Percentiles rank a stretch among this genome's conserved stretches.
Evolutionary conservation across 2,113 vertebrate species (phyloP).

Genomic region (Osmerus mordax): DNA sequence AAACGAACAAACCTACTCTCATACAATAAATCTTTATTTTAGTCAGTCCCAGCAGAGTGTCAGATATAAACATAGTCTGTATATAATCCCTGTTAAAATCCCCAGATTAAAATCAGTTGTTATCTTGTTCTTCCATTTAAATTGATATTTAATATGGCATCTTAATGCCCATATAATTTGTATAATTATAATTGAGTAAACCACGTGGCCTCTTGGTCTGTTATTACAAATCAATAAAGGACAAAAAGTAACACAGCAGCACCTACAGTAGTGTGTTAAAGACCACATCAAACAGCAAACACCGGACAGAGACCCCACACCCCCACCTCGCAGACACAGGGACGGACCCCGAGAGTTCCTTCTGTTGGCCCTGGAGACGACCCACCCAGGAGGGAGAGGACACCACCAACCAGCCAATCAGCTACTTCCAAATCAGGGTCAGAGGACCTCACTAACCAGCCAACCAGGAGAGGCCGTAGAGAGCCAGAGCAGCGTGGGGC

Average conservation of each 20-base stretch:
- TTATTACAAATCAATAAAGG: slow-evolving; percentile 66
- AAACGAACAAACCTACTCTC: slow-evolving; percentile 4
- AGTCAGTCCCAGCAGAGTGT: no score
- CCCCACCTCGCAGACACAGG: slow-evolving; percentile 5
- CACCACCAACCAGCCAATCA: no score
- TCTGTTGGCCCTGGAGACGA: slow-evolving; percentile 26
- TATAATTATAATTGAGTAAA: not conserved
- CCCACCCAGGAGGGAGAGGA: no score
- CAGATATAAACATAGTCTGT: no score
- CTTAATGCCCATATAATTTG: no score
- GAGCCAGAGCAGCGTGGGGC: not conserved
- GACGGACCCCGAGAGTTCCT: slow-evolving; percentile 32
- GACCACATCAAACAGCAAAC: slow-evolving; percentile 44
- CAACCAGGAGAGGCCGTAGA: not conserved
- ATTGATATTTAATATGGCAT: no score
- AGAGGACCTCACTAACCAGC: slow-evolving; percentile 12
- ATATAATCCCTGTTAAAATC: no score
- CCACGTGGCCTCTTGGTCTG: slow-evolving; percentile 65
- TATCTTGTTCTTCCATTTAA: no score
- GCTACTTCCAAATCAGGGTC: no score
- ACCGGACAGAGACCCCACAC: slow-evolving; percentile 38
- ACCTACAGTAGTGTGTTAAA: slow-evolving; percentile 62
- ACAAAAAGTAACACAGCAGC: slow-evolving; percentile 48
- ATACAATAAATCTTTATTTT: not conserved
- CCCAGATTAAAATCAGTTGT: no score